phyloP scores from a whole-genome alignment of 2,888 invertebrate species.

The Branchellion lobata region DNA sequence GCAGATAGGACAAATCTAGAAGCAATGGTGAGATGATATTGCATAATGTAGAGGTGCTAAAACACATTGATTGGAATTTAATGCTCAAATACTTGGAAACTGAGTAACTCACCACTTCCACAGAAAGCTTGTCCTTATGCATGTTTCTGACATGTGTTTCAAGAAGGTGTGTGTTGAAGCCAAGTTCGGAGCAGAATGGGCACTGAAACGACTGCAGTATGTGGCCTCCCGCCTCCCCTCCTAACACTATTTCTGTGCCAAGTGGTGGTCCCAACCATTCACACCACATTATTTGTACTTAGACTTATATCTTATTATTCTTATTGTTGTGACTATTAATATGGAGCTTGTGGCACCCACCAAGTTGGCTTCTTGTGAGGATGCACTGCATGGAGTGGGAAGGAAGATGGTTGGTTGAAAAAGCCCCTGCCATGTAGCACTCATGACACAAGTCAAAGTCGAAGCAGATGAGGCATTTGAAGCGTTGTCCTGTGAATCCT shows the following conservation, averaged over 20 bases:
- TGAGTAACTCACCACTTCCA: background rate
- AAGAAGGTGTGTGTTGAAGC: background rate
- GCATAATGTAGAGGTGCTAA: no score
- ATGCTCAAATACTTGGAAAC: no score
- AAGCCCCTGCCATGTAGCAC: background rate
- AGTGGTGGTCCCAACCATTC: no score
- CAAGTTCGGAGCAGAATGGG: background rate
- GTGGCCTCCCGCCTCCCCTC: background rate
- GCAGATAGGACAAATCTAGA: constrained; percentile 2
- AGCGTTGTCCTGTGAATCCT: constrained; percentile 1
- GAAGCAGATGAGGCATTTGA: constrained; percentile 26
- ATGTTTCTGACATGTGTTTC: background rate
- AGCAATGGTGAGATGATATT: no score
- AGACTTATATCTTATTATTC: no score
- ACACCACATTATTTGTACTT: no score
- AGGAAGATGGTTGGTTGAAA: background rate
- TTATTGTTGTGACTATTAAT: no score
- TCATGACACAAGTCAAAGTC: constrained; percentile 19
- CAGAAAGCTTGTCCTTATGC: background rate
- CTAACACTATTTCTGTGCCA: background rate
- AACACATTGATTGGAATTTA: no score
- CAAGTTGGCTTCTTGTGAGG: background rate
- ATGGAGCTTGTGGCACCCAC: no score
- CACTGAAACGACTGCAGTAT: background rate
- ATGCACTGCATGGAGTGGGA: constrained; percentile 13